phyloP scores from a whole-genome alignment of 2,888 invertebrate species.

The Acleris laterana region DNA sequence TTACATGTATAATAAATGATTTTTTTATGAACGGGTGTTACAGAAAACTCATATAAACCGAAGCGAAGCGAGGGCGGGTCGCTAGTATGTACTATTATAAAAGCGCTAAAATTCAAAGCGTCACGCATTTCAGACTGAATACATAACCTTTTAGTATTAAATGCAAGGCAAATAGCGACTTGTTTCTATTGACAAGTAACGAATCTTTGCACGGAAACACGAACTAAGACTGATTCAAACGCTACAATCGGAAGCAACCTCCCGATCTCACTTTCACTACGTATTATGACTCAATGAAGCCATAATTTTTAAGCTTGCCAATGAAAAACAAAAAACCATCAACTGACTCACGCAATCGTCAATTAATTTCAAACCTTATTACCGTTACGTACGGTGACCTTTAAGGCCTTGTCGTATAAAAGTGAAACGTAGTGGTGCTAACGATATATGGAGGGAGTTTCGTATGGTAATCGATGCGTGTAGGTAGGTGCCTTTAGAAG shows the following conservation, averaged over 20 bases:
- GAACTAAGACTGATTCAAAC: not conserved
- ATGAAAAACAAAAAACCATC: constrained; percentile 34
- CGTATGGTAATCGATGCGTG: constrained; percentile 63
- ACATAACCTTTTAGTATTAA: too few species aligned
- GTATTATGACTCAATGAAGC: constrained; percentile 27
- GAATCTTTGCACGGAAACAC: not conserved
- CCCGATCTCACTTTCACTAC: constrained; percentile 28
- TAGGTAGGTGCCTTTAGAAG: constrained; percentile 52
- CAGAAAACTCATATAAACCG: too few species aligned
- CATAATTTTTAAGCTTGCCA: constrained; percentile 14
- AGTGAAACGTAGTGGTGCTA: constrained; percentile 61
- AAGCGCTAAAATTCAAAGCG: too few species aligned
- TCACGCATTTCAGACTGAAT: too few species aligned
- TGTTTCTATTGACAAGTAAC: not conserved
- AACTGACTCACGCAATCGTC: constrained; percentile 7
- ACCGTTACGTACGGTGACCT: constrained; percentile 25
- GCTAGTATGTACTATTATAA: too few species aligned
- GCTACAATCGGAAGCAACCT: constrained; percentile 27
- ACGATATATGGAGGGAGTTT: constrained; percentile 55
- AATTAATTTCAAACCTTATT: constrained; percentile 20
- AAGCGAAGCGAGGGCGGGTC: too few species aligned
- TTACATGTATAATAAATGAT: too few species aligned
- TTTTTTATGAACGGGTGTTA: too few species aligned
- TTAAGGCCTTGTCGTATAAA: constrained; percentile 46
- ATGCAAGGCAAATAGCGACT: not conserved